phyloP scores from a whole-genome alignment of 2,797 vertebrate species.

The Argya squamiceps region DNA sequence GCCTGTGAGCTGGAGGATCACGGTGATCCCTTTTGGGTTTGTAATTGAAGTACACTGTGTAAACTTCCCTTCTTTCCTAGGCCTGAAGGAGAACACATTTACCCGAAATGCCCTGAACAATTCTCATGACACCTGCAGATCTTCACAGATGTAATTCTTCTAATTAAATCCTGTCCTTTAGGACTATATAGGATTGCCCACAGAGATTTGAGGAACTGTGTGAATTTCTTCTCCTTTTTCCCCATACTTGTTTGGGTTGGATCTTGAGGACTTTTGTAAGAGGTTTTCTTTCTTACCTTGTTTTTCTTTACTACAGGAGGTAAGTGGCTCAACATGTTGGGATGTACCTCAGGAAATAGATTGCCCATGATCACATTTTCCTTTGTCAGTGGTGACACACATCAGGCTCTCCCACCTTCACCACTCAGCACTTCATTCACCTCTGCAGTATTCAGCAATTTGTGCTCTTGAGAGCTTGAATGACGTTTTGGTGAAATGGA shows the following conservation, averaged over 20 bases:
- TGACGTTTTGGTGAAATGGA: not conserved
- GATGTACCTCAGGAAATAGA: not conserved
- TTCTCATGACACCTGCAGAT: not conserved
- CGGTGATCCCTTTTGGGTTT: not conserved
- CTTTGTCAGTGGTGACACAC: not conserved
- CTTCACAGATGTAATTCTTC: not conserved
- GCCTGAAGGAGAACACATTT: not conserved
- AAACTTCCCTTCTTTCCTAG: not conserved
- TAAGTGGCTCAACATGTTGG: not conserved
- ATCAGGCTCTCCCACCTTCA: not conserved
- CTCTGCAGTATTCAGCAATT: not conserved
- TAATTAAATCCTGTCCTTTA: conserved; percentile 41
- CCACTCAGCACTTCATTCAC: not conserved
- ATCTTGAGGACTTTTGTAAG: not conserved
- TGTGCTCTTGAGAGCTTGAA: not conserved
- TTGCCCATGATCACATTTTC: not conserved
- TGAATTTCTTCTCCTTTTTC: not conserved
- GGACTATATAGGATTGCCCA: not conserved
- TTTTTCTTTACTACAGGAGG: not conserved
- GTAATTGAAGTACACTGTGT: not conserved
- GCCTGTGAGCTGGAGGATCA: not conserved
- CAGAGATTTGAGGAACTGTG: not conserved
- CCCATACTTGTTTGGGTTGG: not conserved
- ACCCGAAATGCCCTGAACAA: not conserved
- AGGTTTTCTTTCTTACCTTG: not conserved